Base-by-base conservation (phyloP, 2,797 vertebrate species). In the Sphaeramia orbicularis region DNA sequence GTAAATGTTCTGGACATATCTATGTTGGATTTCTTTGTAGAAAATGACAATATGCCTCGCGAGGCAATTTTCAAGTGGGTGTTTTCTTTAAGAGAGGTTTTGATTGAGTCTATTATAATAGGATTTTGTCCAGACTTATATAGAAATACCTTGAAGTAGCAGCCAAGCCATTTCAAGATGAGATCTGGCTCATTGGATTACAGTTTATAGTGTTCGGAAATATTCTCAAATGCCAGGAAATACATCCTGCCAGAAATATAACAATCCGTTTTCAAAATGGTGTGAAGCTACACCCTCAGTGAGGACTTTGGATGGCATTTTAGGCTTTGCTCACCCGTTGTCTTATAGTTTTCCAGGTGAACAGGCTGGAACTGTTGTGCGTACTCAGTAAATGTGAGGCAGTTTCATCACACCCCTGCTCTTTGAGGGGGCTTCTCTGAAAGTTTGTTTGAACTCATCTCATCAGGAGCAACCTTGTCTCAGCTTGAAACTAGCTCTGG, bases 281-380 rank as follows among this genome's bases (percentile, higher is more conserved):
- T 13, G 35, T 60, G 64, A 80, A 37, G 54, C 37, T 1, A 27
- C 48, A 45, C 35, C 32, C 47, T 1, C 10, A 38, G 37, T 1
- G 44, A 78, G 55, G 47, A 7, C 60, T 63, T 62, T 54, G 58
- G 58, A 58, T 8, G 51, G 51, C 13, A 38, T 76, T 83, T 86
- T 38, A 43, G 59, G 50, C 69, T 51, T 45, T 37, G 6, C 21
- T 47, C 47, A 49, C 53, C n/a, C 11, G 0, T 40, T 43, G 66
- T 74, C 36, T 84, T 52, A 57, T 74, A 50, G 42, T 74, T 69
- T 68, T 82, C 71, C 80, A 85, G 73, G 72, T 78, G 63, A 83
- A 76, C 78, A 78, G 77, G 65, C 75, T 40, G 76, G 41, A 62
- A 44, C 51, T 49, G 40, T 19, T 0, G 36, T 18, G 40, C 48